Evolutionary conservation across 1,140 invertebrate species (phyloP).

Genomic region (Trachymyrmex septentrionalis): DNA sequence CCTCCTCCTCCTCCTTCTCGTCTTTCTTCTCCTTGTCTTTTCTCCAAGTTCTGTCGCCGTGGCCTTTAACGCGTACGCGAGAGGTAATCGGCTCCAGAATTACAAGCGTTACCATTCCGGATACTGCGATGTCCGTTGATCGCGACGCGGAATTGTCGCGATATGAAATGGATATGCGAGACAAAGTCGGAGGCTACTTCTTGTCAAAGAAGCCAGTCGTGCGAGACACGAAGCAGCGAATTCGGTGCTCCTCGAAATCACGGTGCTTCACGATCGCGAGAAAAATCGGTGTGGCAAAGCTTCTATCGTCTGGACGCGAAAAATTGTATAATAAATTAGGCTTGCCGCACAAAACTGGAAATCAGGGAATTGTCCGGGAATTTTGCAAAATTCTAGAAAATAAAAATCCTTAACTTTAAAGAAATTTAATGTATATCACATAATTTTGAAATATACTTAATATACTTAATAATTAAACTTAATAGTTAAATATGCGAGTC

Average conservation of each 20-base stretch:
- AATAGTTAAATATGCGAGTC: too few relatives aligned
- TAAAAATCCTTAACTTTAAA: too few relatives aligned
- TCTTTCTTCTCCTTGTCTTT: slow-evolving; percentile 62
- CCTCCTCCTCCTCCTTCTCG: slow-evolving; percentile 65
- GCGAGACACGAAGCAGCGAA: background rate
- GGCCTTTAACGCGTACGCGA: slow-evolving; percentile 65
- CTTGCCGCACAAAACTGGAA: too few relatives aligned
- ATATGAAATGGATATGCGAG: background rate
- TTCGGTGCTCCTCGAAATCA: background rate
- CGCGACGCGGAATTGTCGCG: slow-evolving; percentile 10
- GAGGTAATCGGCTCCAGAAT: slow-evolving; percentile 38
- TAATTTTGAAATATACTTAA: too few relatives aligned
- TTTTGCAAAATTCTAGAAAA: too few relatives aligned
- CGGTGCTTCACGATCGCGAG: background rate
- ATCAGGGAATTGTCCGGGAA: too few relatives aligned
- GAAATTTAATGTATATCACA: too few relatives aligned
- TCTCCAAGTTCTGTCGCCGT: slow-evolving; percentile 65
- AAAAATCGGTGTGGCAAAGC: background rate
- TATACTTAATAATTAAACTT: too few relatives aligned
- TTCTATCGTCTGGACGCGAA: background rate
- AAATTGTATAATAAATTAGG: background rate
- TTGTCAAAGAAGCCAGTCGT: background rate
- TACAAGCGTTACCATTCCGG: slow-evolving; percentile 45
- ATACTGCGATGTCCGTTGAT: slow-evolving; percentile 15
- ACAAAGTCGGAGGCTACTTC: too few relatives aligned